These are phyloP conservation scores for Philereme vetulata DNA, from an alignment of 2,888 invertebrate genomes.

Conservation along the genomic window DNA sequence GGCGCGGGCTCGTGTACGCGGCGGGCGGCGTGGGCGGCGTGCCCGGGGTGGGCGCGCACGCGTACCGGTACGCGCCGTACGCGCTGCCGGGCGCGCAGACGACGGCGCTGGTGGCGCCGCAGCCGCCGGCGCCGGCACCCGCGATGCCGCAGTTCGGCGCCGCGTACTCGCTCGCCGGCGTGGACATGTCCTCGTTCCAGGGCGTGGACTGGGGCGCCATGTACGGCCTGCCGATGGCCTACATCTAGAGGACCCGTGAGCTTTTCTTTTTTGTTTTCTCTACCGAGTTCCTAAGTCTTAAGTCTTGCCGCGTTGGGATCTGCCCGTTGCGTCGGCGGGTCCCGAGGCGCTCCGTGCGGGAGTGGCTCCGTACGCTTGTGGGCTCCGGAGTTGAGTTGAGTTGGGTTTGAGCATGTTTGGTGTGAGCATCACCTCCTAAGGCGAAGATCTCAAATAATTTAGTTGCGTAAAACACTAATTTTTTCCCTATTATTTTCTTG, in stretches of 20 bases:
- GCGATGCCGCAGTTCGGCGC: slow-evolving; percentile 86
- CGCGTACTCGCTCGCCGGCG: slow-evolving; percentile 93
- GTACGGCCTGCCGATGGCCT: slow-evolving; percentile 95
- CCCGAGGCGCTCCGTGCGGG: slow-evolving; percentile 50
- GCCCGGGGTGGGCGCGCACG: slow-evolving; percentile 60
- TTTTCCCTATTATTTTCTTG: slow-evolving; percentile 50
- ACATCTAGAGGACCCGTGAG: slow-evolving; percentile 85
- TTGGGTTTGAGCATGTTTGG: slow-evolving; percentile 25
- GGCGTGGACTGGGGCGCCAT: slow-evolving; percentile 95
- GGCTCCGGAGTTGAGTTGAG: slow-evolving; percentile 9
- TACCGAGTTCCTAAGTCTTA: slow-evolving; percentile 47
- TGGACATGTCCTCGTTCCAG: slow-evolving; percentile 96
- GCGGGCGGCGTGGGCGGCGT: slow-evolving; percentile 68
- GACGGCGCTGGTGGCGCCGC: slow-evolving; percentile 78
- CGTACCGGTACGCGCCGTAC: slow-evolving; percentile 81
- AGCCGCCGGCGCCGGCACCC: slow-evolving; percentile 82
- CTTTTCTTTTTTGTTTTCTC: slow-evolving; percentile 48
- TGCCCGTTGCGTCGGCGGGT: slow-evolving; percentile 43
- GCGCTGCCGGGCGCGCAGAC: slow-evolving; percentile 71
- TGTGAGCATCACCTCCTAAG: slow-evolving; percentile 57
- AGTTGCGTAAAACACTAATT: slow-evolving; percentile 54
- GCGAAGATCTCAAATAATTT: slow-evolving; percentile 80
- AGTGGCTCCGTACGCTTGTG: slow-evolving; percentile 30
- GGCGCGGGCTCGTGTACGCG: slow-evolving; percentile 85
- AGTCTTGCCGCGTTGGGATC: slow-evolving; percentile 60